Evolutionary conservation across 2,888 invertebrate species (phyloP).

Genomic region (Macaria liturata): DNA sequence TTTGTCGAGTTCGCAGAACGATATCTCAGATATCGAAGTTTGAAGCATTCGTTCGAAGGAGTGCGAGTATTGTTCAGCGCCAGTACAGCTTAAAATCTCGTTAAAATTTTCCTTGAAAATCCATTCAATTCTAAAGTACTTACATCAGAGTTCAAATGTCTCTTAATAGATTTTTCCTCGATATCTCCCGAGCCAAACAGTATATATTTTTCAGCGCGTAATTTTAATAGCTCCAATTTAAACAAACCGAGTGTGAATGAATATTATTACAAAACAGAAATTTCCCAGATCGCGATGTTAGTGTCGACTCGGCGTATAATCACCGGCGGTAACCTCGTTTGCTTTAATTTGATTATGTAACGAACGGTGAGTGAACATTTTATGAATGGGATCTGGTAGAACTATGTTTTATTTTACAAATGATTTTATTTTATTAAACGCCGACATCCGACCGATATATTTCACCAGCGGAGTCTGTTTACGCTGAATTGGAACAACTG

Average conservation of each 20-base stretch:
- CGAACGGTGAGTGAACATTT: slow-evolving; percentile 54
- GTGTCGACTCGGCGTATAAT: slow-evolving; percentile 50
- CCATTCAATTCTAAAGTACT: no score
- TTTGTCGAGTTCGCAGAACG: slow-evolving; percentile 13
- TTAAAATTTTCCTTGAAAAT: no score
- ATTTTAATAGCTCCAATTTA: slow-evolving; percentile 9
- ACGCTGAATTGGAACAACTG: slow-evolving; percentile 46
- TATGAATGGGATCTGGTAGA: slow-evolving; percentile 62
- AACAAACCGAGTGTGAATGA: slow-evolving; percentile 22
- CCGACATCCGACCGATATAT: slow-evolving; percentile 60
- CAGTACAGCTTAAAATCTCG: no score
- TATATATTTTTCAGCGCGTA: slow-evolving; percentile 5
- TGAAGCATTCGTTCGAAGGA: no score
- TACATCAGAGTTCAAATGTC: no score
- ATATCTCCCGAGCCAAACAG: slow-evolving; percentile 1
- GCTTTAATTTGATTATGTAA: slow-evolving; percentile 65
- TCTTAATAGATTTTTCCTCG: not conserved
- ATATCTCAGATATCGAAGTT: not conserved
- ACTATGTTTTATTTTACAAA: slow-evolving; percentile 57
- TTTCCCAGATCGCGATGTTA: slow-evolving; percentile 43
- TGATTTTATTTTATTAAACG: slow-evolving; percentile 61
- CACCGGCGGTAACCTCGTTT: slow-evolving; percentile 58
- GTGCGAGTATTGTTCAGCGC: no score
- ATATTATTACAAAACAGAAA: slow-evolving; percentile 40
- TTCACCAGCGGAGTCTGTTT: slow-evolving; percentile 47